A percentile compares a stretch with the other conserved stretches of the same genome.
Evolutionary conservation across 2,888 invertebrate species (phyloP).

Genomic region (Euplagia quadripunctaria): DNA sequence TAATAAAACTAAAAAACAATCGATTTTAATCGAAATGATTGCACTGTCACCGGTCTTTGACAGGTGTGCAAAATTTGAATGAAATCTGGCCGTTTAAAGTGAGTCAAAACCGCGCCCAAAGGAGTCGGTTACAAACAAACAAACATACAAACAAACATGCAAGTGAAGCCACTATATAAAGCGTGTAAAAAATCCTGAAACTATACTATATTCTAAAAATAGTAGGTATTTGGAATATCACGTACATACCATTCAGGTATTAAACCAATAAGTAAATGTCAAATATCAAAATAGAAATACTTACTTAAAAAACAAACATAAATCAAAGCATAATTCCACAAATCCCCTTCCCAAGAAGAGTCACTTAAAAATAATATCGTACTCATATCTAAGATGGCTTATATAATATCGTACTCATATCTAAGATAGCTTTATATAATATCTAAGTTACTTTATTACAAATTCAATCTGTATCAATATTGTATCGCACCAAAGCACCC

Average conservation of each 20-base stretch:
- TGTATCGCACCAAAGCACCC: conserved; percentile 35
- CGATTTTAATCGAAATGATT: too few relatives aligned
- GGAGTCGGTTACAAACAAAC: too few relatives aligned
- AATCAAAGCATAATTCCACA: conserved; percentile 6
- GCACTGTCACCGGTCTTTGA: too few relatives aligned
- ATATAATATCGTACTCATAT: conserved; percentile 12
- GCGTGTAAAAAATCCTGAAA: too few relatives aligned
- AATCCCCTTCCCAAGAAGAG: conserved; percentile 13
- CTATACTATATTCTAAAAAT: too few relatives aligned
- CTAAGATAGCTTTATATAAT: neutral
- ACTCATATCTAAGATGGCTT: conserved; percentile 3
- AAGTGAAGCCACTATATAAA: too few relatives aligned
- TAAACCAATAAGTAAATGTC: neutral
- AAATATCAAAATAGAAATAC: neutral
- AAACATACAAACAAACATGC: too few relatives aligned
- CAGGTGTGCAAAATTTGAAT: too few relatives aligned
- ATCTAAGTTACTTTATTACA: conserved; percentile 13
- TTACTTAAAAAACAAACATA: conserved; percentile 5
- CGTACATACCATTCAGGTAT: neutral
- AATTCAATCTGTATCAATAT: conserved; percentile 52
- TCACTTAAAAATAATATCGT: conserved; percentile 7
- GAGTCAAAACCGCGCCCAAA: too few relatives aligned
- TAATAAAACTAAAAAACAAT: too few relatives aligned
- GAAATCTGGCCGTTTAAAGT: too few relatives aligned
- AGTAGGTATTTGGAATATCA: too few relatives aligned